A percentile compares a stretch with the other conserved stretches of the same genome.
phyloP scores from a whole-genome alignment of 2,113 vertebrate species.

The Vulpes ferrilata region DNA sequence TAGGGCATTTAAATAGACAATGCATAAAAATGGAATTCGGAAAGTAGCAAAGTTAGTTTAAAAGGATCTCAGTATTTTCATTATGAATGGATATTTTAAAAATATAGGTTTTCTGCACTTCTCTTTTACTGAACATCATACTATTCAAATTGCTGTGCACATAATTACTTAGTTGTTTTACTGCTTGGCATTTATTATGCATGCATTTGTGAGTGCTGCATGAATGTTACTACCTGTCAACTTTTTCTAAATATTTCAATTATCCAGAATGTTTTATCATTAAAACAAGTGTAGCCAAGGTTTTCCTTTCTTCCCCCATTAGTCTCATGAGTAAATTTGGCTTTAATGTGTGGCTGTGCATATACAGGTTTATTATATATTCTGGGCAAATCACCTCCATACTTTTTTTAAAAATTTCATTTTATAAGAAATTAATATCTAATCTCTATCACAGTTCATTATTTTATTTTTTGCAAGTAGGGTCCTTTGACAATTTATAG shows the following conservation, averaged over 20 bases:
- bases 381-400: not conserved
- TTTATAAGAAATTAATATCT: not conserved
- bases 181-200: not conserved
- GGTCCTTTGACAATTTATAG: not conserved
- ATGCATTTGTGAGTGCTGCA: not conserved
- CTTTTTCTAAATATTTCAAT: constrained; percentile 30
- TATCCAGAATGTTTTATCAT: not conserved
- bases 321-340: not conserved
- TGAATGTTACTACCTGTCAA: not conserved
- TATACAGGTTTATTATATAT: not conserved
- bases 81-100: not conserved
- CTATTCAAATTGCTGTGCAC: not conserved
- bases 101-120: not conserved
- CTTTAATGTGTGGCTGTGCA: not conserved
- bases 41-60: not conserved
- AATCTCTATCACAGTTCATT: not conserved
- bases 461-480: not conserved
- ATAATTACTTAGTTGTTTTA: not conserved
- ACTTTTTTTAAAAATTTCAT: not conserved
- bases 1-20: not conserved
- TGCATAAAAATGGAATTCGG: not conserved
- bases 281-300: not conserved
- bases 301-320: not conserved
- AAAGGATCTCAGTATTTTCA: not conserved
- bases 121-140: not conserved